Evolutionary conservation across 2,888 invertebrate species (phyloP), one percentile per base, ranked within the genome.

Genomic region (Agonopterix heracliana): DNA sequence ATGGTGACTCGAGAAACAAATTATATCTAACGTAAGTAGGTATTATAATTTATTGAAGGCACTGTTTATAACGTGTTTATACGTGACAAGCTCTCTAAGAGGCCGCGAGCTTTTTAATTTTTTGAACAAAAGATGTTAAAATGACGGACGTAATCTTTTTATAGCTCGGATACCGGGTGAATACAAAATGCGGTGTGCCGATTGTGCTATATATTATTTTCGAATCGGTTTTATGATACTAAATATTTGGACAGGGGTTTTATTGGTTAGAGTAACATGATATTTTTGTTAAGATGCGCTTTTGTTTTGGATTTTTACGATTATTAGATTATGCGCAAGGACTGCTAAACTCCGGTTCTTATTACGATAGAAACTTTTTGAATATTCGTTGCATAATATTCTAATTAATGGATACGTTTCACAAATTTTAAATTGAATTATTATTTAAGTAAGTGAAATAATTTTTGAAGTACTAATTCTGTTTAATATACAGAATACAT

Each of bases 181-280:
- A 87, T 87, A 87, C 81, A 78, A 26, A 82, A 88, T 82, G 75
- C 55, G 68, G 61, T 63, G 67, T 63, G 74, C 74, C 74, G 85
- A 87, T 85, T 86, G 71, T 71, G 78, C 84, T 82, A 84, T 85
- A 86, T 84, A 79, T 86, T 86, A 82, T 71, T 74, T 74, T 73
- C 74, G 78, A 81, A 86, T 87, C 68, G 79, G 77, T 81, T 86
- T 87, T 84, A 83, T 86, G 81, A 78, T 80, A 79, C 78, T 69
- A 87, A 87, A 88, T 87, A 84, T 87, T 88, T 87, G 81, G 86
- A 88, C 86, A 82, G 68, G 78, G 80, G 72, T 84, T 82, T 83
- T 81, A 84, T 83, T 73, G 77, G 72, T 64, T 26, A 59, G 57
- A 62, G 87, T 84, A 87, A 88, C 80, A 66, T 86, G 88, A 88